These are phyloP conservation scores for Pyralis farinalis DNA, from an alignment of 2,888 invertebrate genomes.

Conservation along the genomic window DNA sequence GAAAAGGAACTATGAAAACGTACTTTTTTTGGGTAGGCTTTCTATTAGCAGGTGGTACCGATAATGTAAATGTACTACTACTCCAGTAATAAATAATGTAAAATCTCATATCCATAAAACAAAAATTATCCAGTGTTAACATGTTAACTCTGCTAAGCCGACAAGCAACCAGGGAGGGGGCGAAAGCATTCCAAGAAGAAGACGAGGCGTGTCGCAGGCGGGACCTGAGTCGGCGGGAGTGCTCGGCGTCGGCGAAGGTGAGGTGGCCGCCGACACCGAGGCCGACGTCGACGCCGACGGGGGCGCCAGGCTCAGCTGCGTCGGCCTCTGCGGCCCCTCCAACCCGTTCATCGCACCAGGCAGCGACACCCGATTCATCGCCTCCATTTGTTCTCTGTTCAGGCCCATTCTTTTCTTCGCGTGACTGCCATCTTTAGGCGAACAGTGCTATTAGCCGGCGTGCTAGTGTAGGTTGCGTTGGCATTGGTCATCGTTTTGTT, in stretches of 20 bases:
- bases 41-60: no score
- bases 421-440: slow-evolving; percentile 80
- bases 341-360: slow-evolving; percentile 40
- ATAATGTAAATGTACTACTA: no score
- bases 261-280: slow-evolving; percentile 56
- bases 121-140: no score
- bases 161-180: slow-evolving; percentile 33
- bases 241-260: slow-evolving; percentile 80
- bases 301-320: slow-evolving; percentile 70
- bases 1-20: no score
- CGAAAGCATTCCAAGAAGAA: slow-evolving; percentile 47
- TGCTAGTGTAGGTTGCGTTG: slow-evolving; percentile 37
- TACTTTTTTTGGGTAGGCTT: no score
- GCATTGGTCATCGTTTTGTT: slow-evolving; percentile 18
- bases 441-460: slow-evolving; percentile 68
- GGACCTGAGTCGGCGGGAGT: slow-evolving; percentile 79
- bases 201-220: slow-evolving; percentile 49
- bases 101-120: no score
- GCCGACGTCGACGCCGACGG: slow-evolving; percentile 35
- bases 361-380: slow-evolving; percentile 75
- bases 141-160: slow-evolving; percentile 17
- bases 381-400: slow-evolving; percentile 80
- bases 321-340: slow-evolving; percentile 54
- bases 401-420: slow-evolving; percentile 80
- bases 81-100: no score